Conservation (phyloP, 2,113 vertebrate genomes). For the Ciconia maguari region DNA sequence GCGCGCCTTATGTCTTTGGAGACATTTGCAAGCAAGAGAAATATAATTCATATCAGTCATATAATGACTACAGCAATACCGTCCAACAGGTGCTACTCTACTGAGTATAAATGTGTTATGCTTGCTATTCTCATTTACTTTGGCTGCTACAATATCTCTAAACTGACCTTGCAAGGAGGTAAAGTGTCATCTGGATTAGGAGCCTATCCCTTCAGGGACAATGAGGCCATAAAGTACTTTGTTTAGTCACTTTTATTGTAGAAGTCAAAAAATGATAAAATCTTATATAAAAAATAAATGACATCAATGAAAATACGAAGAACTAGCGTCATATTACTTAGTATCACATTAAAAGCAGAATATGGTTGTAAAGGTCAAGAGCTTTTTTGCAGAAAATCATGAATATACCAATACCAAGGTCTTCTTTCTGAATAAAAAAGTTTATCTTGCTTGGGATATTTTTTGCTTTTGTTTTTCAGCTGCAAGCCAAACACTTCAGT, state of each 20-base stretch:
- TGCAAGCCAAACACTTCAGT: not conserved
- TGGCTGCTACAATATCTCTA: not conserved
- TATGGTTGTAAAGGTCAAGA: rapidly evolving
- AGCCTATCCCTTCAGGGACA: not conserved
- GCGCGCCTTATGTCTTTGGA: not conserved
- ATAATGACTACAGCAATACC: not conserved
- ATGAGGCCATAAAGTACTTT: not conserved
- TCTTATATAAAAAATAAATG: not conserved
- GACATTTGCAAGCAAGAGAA: not conserved
- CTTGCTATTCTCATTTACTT: not conserved
- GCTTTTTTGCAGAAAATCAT: not conserved
- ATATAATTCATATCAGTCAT: not conserved
- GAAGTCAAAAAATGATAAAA: not conserved
- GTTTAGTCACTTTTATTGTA: not conserved
- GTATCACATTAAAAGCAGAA: not conserved
- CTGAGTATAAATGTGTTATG: not conserved
- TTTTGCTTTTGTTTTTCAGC: not conserved
- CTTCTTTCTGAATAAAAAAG: not conserved
- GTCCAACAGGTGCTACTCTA: not conserved
- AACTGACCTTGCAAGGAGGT: not conserved
- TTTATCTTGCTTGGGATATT: not conserved
- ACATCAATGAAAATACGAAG: not conserved
- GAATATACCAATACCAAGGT: not conserved
- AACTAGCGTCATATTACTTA: not conserved
- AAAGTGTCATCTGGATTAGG: not conserved